phyloP scores from a whole-genome alignment of 2,113 vertebrate genomes.

The Ibidorhyncha struthersii region DNA sequence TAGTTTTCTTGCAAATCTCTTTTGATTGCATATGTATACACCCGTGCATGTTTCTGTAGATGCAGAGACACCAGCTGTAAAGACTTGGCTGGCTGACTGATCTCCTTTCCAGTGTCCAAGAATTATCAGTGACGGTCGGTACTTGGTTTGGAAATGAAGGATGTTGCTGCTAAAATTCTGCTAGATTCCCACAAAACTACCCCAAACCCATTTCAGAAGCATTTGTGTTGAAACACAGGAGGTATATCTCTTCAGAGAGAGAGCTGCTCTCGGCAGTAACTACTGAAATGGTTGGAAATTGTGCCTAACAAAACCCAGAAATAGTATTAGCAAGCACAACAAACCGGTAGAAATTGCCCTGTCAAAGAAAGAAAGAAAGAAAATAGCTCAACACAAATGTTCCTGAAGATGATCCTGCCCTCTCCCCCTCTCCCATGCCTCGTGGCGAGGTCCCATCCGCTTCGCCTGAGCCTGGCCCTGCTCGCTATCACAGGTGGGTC shows the following conservation, averaged over 20 bases:
- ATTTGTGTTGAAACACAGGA: not conserved
- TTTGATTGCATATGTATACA: not conserved
- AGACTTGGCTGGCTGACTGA: not conserved
- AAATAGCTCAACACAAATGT: not conserved
- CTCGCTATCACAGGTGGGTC: conserved; percentile 94
- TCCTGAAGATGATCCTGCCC: not conserved
- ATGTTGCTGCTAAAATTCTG: not conserved
- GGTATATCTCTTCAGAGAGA: not conserved
- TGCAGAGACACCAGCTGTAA: not conserved
- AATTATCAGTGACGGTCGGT: fast-evolving
- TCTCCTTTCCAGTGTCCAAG: not conserved
- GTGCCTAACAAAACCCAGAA: not conserved
- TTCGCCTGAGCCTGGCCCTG: not conserved
- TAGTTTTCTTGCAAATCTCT: not conserved
- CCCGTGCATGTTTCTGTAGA: fast-evolving
- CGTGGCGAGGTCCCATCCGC: not conserved
- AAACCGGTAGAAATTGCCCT: not conserved
- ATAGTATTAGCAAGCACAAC: not conserved
- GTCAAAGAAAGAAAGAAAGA: not conserved
- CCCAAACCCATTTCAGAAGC: not conserved
- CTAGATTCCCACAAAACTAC: not conserved
- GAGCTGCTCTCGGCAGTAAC: not conserved
- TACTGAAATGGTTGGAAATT: not conserved
- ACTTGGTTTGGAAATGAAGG: not conserved
- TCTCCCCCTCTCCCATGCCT: not conserved